These are phyloP conservation scores for Dicaeum eximium DNA, from an alignment of 2,113 vertebrate species.

Conservation along the genomic window DNA sequence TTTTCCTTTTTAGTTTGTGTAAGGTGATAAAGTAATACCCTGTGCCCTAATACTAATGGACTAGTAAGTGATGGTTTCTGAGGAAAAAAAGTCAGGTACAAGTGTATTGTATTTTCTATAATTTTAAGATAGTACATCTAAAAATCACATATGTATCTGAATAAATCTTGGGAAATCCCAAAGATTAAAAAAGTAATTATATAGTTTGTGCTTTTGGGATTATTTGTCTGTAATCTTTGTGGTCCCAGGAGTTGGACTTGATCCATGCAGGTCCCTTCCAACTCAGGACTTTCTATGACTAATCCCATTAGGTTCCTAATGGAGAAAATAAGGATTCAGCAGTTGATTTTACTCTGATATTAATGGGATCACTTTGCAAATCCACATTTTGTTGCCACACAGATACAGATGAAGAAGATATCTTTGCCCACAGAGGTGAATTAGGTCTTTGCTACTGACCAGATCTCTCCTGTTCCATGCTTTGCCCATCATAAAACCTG, in stretches of 20 bases:
- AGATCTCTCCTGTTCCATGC: background rate
- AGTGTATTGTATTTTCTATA: background rate
- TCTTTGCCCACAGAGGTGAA: background rate
- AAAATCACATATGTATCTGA: background rate
- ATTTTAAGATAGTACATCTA: background rate
- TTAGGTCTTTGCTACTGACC: background rate
- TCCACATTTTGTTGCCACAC: background rate
- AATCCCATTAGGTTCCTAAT: background rate
- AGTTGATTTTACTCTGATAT: background rate
- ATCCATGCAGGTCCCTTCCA: background rate
- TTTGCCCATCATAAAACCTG: background rate
- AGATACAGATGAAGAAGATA: background rate
- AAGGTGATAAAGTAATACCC: background rate
- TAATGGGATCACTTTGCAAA: background rate
- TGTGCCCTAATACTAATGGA: background rate
- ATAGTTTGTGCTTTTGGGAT: background rate
- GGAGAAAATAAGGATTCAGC: background rate
- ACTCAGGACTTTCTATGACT: background rate
- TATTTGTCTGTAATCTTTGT: background rate
- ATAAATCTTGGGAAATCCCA: background rate
- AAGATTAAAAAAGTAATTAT: background rate
- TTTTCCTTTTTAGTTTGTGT: background rate
- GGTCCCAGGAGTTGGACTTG: background rate
- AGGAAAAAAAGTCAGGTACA: background rate
- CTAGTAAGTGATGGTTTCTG: background rate